phyloP scores from a whole-genome alignment of 2,888 invertebrate species.

The Zelleria hepariella region DNA sequence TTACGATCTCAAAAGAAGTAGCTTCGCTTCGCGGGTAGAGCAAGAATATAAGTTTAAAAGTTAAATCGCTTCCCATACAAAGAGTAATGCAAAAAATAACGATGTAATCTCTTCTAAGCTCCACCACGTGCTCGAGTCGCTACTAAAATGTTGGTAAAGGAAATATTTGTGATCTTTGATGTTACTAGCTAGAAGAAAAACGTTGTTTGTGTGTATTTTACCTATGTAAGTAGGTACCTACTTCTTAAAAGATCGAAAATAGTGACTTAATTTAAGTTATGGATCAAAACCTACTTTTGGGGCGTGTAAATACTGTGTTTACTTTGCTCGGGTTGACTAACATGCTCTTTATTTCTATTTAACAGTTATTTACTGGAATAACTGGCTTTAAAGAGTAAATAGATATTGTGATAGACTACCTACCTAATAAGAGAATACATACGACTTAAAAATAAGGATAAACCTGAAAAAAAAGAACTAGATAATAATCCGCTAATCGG shows the following conservation, averaged over 20 bases:
- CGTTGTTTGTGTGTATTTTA: too few species aligned
- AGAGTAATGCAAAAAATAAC: background rate
- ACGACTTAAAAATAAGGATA: slow-evolving; percentile 21
- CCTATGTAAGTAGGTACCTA: background rate
- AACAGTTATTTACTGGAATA: background rate
- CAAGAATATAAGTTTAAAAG: background rate
- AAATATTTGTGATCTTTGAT: background rate
- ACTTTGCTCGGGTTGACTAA: background rate
- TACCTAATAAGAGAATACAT: slow-evolving; percentile 23
- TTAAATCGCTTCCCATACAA: background rate
- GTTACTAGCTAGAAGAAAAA: too few species aligned
- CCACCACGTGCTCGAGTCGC: background rate
- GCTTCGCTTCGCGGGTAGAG: background rate
- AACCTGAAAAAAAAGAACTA: slow-evolving; percentile 31
- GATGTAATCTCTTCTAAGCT: background rate
- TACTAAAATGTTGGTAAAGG: background rate
- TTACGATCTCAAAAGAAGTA: background rate
- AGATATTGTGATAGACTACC: background rate
- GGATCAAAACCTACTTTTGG: background rate
- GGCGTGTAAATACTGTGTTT: background rate
- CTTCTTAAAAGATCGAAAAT: background rate
- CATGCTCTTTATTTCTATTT: background rate
- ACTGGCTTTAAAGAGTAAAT: background rate
- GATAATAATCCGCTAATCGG: slow-evolving; percentile 58
- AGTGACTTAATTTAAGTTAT: background rate